These are phyloP conservation scores for Ptychadena robeensis DNA, from an alignment of 2,797 vertebrate genomes.

Conservation along the genomic window DNA sequence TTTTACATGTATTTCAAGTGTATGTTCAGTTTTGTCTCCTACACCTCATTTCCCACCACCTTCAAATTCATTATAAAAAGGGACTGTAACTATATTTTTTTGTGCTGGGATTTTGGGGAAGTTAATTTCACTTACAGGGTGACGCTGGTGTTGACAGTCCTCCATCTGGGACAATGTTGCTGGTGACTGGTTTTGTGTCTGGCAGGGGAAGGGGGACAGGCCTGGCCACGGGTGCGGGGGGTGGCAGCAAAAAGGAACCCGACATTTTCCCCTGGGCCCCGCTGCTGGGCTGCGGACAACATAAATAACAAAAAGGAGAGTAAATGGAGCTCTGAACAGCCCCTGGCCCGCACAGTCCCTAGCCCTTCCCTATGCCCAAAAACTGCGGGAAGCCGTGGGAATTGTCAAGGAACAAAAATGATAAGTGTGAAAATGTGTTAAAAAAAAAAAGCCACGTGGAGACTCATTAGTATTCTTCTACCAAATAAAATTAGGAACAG, in stretches of 20 bases:
- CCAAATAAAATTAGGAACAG: constrained; percentile 13
- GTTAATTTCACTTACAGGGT: constrained; percentile 91
- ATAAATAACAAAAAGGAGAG: constrained; percentile 79
- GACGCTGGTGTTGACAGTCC: constrained; percentile 91
- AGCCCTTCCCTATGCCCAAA: constrained; percentile 66
- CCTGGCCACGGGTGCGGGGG: constrained; percentile 95
- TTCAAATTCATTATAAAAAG: constrained; percentile 64
- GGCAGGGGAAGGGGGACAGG: constrained; percentile 96
- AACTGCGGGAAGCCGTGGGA: constrained; percentile 55
- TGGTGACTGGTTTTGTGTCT: constrained; percentile 89
- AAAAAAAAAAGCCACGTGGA: constrained; percentile 5
- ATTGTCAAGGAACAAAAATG: constrained; percentile 50
- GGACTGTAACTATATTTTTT: constrained; percentile 51
- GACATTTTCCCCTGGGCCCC: constrained; percentile 96
- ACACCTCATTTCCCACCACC: neutral
- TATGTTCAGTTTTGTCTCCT: neutral
- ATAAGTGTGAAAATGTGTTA: constrained; percentile 41
- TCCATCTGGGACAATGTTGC: constrained; percentile 76
- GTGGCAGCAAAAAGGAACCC: constrained; percentile 96
- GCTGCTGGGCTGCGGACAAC: constrained; percentile 95
- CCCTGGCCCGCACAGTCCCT: constrained; percentile 73
- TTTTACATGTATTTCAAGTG: neutral
- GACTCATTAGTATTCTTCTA: neutral
- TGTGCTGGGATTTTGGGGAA: constrained; percentile 66
- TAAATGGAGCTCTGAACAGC: constrained; percentile 77